phyloP scores from a whole-genome alignment of 2,888 invertebrate species.

The Prenolepis imparis region DNA sequence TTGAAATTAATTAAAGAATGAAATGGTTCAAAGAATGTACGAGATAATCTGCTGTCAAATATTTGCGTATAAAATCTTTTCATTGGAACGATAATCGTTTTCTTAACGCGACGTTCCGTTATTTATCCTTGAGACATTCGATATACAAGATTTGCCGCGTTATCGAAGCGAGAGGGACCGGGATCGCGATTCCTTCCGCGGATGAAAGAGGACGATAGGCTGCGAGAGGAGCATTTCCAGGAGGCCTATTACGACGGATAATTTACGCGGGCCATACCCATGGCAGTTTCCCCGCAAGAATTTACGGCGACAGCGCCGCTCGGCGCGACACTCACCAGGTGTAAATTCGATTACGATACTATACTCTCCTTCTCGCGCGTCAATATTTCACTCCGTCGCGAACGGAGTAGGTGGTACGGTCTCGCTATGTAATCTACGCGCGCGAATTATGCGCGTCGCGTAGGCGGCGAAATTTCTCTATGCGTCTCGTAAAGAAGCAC shows the following conservation, averaged over 20 bases:
- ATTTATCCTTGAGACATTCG: background rate
- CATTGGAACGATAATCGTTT: background rate
- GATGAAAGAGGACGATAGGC: background rate
- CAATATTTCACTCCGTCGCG: constrained; percentile 56
- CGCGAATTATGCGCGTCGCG: constrained; percentile 44
- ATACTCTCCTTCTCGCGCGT: constrained; percentile 37
- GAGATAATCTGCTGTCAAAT: background rate
- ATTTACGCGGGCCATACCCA: constrained; percentile 61
- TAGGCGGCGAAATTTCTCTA: constrained; percentile 47
- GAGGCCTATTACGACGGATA: constrained; percentile 64
- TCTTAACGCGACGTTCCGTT: background rate
- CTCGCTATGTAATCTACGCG: constrained; percentile 52
- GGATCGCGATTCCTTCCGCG: constrained; percentile 40
- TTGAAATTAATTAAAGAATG: background rate
- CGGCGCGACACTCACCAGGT: constrained; percentile 55
- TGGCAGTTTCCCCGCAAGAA: constrained; percentile 54
- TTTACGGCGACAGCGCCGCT: constrained; percentile 54
- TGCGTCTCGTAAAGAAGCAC: constrained; percentile 41
- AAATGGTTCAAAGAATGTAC: background rate
- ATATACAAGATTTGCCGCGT: constrained; percentile 4
- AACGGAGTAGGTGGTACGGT: constrained; percentile 51
- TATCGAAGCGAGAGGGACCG: constrained; percentile 6
- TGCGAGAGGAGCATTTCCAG: constrained; percentile 31
- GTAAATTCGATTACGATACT: constrained; percentile 63
- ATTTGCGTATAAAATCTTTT: background rate